Base-by-base conservation (phyloP, 1,140 invertebrate species). In the Samia ricini region DNA sequence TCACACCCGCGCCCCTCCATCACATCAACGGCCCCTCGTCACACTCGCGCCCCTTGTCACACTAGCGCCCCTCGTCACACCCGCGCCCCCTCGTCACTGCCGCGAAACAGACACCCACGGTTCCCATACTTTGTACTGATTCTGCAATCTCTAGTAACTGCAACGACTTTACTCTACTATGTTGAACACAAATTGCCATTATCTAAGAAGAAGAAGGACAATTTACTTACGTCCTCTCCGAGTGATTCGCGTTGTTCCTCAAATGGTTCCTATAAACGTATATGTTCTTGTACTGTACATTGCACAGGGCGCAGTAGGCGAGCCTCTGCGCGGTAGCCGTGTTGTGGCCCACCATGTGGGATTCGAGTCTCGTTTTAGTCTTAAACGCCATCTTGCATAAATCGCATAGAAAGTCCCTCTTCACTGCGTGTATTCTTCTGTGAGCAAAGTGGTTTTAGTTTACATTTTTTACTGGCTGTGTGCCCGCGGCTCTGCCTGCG, bases 211-310 rank as follows among this genome's bases (percentile, higher is more conserved):
- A n/a, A n/a, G n/a, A n/a, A n/a, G n/a, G n/a, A n/a, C n/a, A n/a
- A n/a, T n/a, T 26, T 18, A 72, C 75, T 69, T 24, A 83, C 80
- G 20, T 2, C 48, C 55, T 67, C 48, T 81, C 69, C 0, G 71
- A 61, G 50, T 83, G 81, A 10, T 74, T 71, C 2, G 62, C 51
- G 23, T 75, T 83, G n/a, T 72, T 74, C 42, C 56, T 76, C 64
- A 83, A 64, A 64, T 83, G 81, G 20, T 69, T 77, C 23, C 81
- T 71, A 7, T 79, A 81, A 0, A 78, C 71, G 4, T 74, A 68
- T 18, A 83, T 70, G 18, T 77, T 79, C 26, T 81, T 81, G 42
- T 79, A 83, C 22, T 83, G 81, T 0, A 81, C 60, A 0, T 63
- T 24, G 21, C 81, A 83, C 0, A n/a, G 3, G 0, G 21, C 18